These are phyloP conservation scores for Psilopogon haemacephalus DNA, from an alignment of 2,113 vertebrate species.

Conservation along the genomic window DNA sequence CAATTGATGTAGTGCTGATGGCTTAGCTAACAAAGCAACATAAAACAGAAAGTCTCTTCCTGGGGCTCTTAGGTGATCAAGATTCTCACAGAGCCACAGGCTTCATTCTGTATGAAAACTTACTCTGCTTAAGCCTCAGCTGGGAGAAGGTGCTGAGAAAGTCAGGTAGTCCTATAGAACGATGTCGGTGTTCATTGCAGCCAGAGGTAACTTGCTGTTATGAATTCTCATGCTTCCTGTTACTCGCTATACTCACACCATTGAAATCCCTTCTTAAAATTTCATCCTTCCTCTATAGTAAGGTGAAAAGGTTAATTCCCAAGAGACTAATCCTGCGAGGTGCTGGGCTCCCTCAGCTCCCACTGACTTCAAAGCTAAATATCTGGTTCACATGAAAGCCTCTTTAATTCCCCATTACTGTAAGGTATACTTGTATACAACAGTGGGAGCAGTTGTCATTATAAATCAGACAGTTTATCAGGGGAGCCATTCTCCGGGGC, in stretches of 20 bases:
- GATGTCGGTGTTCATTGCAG: neutral
- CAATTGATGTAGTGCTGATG: neutral
- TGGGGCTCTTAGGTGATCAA: neutral
- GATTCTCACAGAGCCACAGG: neutral
- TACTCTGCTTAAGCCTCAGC: neutral
- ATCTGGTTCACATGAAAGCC: slow-evolving; percentile 70
- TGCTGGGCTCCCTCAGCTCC: slow-evolving; percentile 42
- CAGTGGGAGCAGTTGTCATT: slow-evolving; percentile 66
- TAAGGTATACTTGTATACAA: slow-evolving; percentile 71
- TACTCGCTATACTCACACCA: neutral
- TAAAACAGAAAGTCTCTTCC: neutral
- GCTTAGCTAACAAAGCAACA: neutral
- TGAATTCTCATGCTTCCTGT: neutral
- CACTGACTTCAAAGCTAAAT: slow-evolving; percentile 69
- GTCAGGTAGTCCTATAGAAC: neutral
- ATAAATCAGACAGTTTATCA: slow-evolving; percentile 57
- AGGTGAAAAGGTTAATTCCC: slow-evolving; percentile 71
- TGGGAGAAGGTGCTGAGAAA: neutral
- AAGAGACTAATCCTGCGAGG: slow-evolving; percentile 56
- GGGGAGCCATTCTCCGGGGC: slow-evolving; percentile 50
- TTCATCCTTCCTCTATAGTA: slow-evolving; percentile 38
- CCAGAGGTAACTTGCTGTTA: neutral
- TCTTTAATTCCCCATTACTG: slow-evolving; percentile 73
- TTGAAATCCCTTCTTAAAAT: slow-evolving; percentile 39
- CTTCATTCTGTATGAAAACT: neutral